A percentile compares a stretch with the other conserved stretches of the same genome.
These are phyloP conservation scores for Gastrophysa polygoni DNA, from an alignment of 2,888 invertebrate genomes.

Conservation along the genomic window DNA sequence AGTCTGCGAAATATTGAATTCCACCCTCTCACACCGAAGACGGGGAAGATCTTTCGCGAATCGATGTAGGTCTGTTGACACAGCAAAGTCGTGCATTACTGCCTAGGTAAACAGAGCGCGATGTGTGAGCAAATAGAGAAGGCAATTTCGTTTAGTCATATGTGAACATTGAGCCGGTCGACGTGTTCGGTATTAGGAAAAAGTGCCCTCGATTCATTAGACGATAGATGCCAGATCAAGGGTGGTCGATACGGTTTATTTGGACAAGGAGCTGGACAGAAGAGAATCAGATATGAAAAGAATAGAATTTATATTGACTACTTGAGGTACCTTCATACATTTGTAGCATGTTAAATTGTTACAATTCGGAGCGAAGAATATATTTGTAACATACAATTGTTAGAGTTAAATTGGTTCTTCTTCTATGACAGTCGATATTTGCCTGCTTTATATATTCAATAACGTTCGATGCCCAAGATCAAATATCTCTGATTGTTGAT, in stretches of 20 bases:
- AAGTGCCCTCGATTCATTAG: slow-evolving; percentile 43
- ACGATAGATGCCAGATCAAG: slow-evolving; percentile 29
- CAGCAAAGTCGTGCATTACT: slow-evolving; percentile 53
- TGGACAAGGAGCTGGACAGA: slow-evolving; percentile 20
- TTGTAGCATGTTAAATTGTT: no score
- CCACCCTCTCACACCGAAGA: not conserved
- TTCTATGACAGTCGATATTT: no score
- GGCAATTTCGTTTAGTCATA: slow-evolving; percentile 46
- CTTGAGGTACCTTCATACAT: no score
- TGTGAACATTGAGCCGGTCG: slow-evolving; percentile 35
- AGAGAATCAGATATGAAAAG: not conserved
- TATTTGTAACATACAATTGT: no score
- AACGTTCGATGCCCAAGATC: no score
- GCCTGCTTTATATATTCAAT: no score
- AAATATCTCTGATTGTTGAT: no score
- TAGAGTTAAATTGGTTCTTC: no score
- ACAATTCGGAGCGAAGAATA: no score
- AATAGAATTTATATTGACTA: no score
- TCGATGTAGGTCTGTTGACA: slow-evolving; percentile 50
- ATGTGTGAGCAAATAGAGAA: slow-evolving; percentile 50
- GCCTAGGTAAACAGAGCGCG: slow-evolving; percentile 50
- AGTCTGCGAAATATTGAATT: not conserved
- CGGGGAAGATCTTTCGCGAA: slow-evolving; percentile 43
- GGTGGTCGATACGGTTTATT: slow-evolving; percentile 22
- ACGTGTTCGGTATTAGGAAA: slow-evolving; percentile 41